Percentiles rank a stretch among this genome's conserved stretches.
Conservation (phyloP, 2,113 vertebrate genomes). For the Elachura formosa region DNA sequence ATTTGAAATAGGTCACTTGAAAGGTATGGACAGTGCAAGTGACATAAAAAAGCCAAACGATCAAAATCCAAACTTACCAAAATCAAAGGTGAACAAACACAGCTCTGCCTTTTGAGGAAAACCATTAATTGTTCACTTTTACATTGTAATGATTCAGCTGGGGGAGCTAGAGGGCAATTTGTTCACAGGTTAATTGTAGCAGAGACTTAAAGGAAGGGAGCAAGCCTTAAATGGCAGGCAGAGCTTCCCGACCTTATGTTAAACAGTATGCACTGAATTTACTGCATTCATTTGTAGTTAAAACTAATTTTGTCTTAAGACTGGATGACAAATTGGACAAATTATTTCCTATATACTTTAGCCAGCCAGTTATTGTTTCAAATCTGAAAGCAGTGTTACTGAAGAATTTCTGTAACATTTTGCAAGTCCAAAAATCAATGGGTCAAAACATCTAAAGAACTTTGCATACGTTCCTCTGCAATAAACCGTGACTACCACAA, state of each 20-base stretch:
- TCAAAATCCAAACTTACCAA: not conserved
- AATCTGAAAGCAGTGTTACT: not conserved
- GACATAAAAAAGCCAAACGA: not conserved
- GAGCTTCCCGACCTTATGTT: not conserved
- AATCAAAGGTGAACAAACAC: not conserved
- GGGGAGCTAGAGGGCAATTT: slow-evolving; percentile 63
- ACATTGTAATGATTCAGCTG: slow-evolving; percentile 40
- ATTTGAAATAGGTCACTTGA: not conserved
- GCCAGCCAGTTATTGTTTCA: not conserved
- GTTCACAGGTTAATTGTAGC: slow-evolving; percentile 10
- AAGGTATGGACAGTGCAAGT: not conserved
- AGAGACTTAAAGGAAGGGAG: not conserved
- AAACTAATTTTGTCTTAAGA: not conserved
- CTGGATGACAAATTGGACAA: not conserved
- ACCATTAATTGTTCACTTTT: not conserved
- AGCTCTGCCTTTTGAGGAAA: not conserved
- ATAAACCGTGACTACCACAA: not conserved
- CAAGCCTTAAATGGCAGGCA: not conserved
- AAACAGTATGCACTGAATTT: not conserved
- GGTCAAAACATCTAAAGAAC: not conserved
- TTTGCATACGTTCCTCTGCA: not conserved
- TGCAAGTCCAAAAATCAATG: not conserved
- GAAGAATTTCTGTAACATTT: not conserved
- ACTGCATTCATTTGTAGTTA: not conserved
- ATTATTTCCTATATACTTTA: not conserved